Percentiles rank a stretch among this genome's conserved stretches.
These are phyloP conservation scores for Plemyria rubiginata DNA, from an alignment of 2,888 invertebrate species.

Conservation along the genomic window DNA sequence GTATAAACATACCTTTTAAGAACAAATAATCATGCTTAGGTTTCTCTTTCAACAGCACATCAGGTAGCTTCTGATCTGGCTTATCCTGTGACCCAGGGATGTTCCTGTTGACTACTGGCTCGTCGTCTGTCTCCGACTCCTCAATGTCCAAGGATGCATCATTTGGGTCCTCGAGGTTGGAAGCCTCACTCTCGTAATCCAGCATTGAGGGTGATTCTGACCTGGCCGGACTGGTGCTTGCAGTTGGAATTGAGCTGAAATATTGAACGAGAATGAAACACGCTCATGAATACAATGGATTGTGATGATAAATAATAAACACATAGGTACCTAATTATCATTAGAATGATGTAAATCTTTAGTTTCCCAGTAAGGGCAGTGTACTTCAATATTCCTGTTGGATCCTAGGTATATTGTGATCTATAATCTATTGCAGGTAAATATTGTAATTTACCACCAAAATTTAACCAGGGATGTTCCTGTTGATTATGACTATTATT, in stretches of 20 bases:
- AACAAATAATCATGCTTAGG: constrained; percentile 89
- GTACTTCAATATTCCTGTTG: too few species aligned
- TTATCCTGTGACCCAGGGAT: neutral
- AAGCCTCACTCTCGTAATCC: constrained; percentile 2
- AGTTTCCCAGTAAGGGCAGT: too few species aligned
- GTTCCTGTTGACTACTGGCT: neutral
- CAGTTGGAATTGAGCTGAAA: neutral
- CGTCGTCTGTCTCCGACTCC: constrained; percentile 60
- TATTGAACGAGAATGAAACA: neutral
- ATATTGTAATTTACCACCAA: too few species aligned
- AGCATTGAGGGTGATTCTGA: neutral
- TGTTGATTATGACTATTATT: too few species aligned
- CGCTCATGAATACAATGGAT: neutral
- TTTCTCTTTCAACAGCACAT: constrained; percentile 83
- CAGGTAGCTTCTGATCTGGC: constrained; percentile 15
- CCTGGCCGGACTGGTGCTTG: neutral
- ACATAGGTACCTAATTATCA: too few species aligned
- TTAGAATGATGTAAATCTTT: too few species aligned
- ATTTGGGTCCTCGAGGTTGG: neutral
- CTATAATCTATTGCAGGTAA: too few species aligned
- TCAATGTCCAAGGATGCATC: constrained; percentile 2
- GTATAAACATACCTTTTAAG: constrained; percentile 80
- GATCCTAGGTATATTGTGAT: too few species aligned
- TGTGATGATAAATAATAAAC: too few species aligned
- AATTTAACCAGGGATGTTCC: too few species aligned